A percentile compares a stretch with the other conserved stretches of the same genome.
These are phyloP conservation scores for Saccopteryx bilineata DNA, from an alignment of 2,113 vertebrate species.

Conservation along the genomic window DNA sequence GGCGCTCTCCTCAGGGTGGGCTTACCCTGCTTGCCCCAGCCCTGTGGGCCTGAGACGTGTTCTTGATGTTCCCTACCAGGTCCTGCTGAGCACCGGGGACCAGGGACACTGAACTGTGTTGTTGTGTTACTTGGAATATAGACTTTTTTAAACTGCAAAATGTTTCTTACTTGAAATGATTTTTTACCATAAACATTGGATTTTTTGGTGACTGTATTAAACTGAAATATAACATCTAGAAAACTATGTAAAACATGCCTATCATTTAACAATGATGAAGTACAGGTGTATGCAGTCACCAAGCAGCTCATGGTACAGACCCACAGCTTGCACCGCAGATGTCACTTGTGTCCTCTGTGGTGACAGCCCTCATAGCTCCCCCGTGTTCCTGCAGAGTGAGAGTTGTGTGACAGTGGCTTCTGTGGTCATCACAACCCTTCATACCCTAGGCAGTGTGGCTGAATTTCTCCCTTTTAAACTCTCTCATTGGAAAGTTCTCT, in stretches of 20 bases:
- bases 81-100: too few relatives aligned
- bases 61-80: background rate
- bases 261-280: background rate
- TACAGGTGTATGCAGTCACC: background rate
- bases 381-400: fast-evolving
- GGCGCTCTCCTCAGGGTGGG: too few relatives aligned
- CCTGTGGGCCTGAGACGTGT: background rate
- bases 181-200: background rate
- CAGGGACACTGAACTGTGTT: background rate
- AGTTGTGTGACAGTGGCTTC: fast-evolving
- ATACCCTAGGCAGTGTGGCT: background rate
- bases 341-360: fast-evolving
- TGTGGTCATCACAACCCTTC: too few relatives aligned
- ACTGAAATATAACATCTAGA: background rate
- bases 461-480: background rate
- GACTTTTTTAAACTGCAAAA: background rate
- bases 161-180: background rate
- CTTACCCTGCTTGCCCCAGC: background rate
- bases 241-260: background rate
- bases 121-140: background rate
- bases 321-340: fast-evolving
- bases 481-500: background rate
- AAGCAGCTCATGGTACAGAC: background rate
- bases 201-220: background rate
- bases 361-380: background rate